A percentile compares a stretch with the other conserved stretches of the same genome.
Conservation (phyloP, 2,113 vertebrate genomes). For the Perca flavescens region DNA sequence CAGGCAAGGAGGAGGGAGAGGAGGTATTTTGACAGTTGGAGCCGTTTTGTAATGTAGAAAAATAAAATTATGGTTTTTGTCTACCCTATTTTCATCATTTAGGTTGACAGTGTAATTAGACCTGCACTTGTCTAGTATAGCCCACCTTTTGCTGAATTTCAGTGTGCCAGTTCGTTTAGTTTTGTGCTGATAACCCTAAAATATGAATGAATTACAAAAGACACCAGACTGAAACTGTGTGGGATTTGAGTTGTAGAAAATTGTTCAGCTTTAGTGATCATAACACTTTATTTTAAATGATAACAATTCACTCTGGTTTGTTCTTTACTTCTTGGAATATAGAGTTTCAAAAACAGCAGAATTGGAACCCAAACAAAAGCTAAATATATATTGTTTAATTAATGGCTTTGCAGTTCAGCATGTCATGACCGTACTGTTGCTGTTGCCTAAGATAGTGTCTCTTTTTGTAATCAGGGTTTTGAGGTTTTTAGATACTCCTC, state of each 20-base stretch:
- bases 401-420: too few species aligned
- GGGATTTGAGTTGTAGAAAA: neutral
- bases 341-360: neutral
- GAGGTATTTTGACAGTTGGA: conserved; percentile 26
- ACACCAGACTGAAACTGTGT: neutral
- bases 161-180: neutral
- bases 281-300: conserved; percentile 1
- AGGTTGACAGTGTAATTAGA: conserved; percentile 24
- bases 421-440: too few species aligned
- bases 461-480: neutral
- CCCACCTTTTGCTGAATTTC: neutral
- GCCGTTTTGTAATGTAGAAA: conserved; percentile 59
- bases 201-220: neutral
- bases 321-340: conserved; percentile 2
- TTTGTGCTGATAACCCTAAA: neutral
- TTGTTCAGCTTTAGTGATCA: neutral
- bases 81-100: conserved; percentile 31
- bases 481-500: neutral
- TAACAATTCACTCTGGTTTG: neutral
- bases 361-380: neutral
- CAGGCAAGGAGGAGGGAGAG: neutral
- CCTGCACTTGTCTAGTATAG: neutral
- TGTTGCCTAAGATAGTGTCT: neutral
- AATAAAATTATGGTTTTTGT: conserved; percentile 62
- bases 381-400: too few species aligned